phyloP scores from a whole-genome alignment of 2,888 invertebrate species.

The Alentia gelatinosa region DNA sequence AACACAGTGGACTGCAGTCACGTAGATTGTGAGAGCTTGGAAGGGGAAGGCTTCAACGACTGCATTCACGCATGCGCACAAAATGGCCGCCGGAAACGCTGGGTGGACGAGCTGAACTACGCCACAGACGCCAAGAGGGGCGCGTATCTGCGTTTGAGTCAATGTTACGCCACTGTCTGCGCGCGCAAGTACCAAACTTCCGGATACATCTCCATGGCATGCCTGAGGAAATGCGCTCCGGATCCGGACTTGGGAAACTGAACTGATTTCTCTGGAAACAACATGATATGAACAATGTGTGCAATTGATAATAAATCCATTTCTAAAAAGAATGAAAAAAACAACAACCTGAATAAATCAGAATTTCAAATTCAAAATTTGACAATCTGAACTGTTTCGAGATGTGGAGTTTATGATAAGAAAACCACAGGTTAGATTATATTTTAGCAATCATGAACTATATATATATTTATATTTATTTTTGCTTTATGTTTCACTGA shows the following conservation, averaged over 20 bases:
- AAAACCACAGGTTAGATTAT: no score
- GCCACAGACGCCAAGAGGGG: neutral
- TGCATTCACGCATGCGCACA: conserved; percentile 10
- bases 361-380: no score
- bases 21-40: neutral
- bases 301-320: no score
- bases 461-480: no score
- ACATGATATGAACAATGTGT: no score
- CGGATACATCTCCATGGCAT: neutral
- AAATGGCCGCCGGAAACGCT: neutral
- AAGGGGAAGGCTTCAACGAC: neutral
- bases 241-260: neutral
- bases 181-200: neutral
- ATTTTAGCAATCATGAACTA: no score
- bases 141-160: neutral
- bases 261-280: no score
- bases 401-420: no score
- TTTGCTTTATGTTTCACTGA: no score
- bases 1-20: neutral
- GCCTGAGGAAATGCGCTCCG: neutral
- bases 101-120: neutral
- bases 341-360: no score
- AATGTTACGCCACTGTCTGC: neutral
- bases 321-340: no score
- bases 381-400: no score